Evolutionary conservation across 2,888 invertebrate genomes (phyloP), one percentile per base, ranked within the genome.

Genomic region (Clistopyga incitator): DNA sequence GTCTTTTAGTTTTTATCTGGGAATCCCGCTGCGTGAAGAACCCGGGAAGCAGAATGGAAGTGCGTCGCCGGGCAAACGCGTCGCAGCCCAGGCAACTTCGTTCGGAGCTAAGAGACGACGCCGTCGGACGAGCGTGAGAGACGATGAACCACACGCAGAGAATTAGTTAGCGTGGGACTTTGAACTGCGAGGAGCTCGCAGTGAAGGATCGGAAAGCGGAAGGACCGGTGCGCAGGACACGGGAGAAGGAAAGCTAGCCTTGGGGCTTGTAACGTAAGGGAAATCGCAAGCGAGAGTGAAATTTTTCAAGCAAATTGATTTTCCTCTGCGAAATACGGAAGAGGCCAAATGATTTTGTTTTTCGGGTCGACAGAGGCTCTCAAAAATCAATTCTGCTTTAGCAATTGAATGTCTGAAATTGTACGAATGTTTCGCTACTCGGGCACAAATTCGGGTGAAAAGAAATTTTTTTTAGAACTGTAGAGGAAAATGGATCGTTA

Each of bases 101-200:
- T 25, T 20, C 15, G 13, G n/a, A 52, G 38, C 18, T 4, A 29
- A 59, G 47, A 67, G 71, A 42, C 8, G 18, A n/a, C 6, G 15
- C 8, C 10, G 20, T 61, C n/a, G 47, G 64, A 29, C 59, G 47
- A 68, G 77, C 78, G 13, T 84, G 77, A 81, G 74, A 56, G 38
- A 81, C 59, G 20, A 84, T 84, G 84, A 78, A 56, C 34, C 42
- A 70, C 47, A 47, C 54, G 34, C 34, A 64, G 68, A 38, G 38
- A 65, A 81, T 68, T 34, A 84, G 80, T 70, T 84, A 84, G 84
- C 84, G 80, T 56, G 80, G 80, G 54, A 78, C 77, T 78, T 64
- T 67, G 61, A 80, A 74, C 68, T 78, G 74, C 74, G 65, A 56
- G 56, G n/a, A 29, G 6, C 45, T 80, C 67, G 68, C 67, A 59